Conservation (phyloP, 1,140 invertebrate species). For the Lepidurus apus region DNA sequence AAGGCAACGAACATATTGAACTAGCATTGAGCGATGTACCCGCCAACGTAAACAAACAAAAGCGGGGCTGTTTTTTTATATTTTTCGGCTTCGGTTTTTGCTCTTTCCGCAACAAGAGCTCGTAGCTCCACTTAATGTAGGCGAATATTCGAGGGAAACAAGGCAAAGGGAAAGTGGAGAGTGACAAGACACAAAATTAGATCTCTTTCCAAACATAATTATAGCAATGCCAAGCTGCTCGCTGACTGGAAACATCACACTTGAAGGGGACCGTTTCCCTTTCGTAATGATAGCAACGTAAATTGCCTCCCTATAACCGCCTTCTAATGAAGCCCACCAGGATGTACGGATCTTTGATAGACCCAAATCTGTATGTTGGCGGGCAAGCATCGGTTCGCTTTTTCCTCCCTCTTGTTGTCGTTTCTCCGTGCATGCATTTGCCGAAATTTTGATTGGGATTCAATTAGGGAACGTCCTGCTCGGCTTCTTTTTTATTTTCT, state of each 20-base stretch:
- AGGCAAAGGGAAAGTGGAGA: neutral
- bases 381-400: neutral
- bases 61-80: neutral
- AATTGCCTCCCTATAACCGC: neutral
- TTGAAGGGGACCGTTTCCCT: neutral
- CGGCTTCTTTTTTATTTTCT: neutral
- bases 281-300: neutral
- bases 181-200: neutral
- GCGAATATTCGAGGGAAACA: neutral
- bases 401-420: neutral
- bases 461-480: neutral
- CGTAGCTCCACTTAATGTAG: neutral
- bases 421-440: neutral
- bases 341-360: neutral
- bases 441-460: neutral
- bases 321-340: conserved; percentile 13
- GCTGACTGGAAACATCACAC: neutral
- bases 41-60: neutral
- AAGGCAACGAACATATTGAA: neutral
- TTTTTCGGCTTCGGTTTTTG: neutral
- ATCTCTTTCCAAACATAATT: neutral
- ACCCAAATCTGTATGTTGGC: neutral
- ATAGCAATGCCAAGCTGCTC: neutral
- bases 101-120: neutral
- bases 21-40: neutral